A percentile compares a stretch with the other conserved stretches of the same genome.
phyloP scores from a whole-genome alignment of 2,113 vertebrate genomes.

The Tamias sibiricus region DNA sequence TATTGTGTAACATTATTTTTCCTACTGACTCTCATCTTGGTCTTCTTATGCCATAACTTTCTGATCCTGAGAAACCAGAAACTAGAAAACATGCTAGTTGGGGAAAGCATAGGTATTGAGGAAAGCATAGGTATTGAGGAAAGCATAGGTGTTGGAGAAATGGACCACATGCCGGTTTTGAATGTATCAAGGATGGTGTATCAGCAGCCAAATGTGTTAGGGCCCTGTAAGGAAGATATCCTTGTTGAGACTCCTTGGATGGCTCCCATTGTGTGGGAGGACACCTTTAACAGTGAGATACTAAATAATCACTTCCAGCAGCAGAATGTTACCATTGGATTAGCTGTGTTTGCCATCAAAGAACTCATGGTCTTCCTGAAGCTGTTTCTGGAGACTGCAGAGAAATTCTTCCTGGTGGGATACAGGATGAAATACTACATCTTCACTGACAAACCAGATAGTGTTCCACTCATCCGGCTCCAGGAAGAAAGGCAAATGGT shows the following conservation, averaged over 20 bases:
- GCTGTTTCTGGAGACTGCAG: slow-evolving; percentile 83
- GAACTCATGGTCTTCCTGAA: slow-evolving; percentile 75
- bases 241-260: slow-evolving; percentile 66
- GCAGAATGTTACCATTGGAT: slow-evolving; percentile 20
- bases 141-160: too few relatives aligned
- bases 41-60: neutral
- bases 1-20: neutral
- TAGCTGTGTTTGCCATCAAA: slow-evolving; percentile 68
- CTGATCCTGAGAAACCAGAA: neutral
- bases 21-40: neutral
- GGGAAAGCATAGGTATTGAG: neutral
- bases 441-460: slow-evolving; percentile 82
- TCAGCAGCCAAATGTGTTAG: neutral
- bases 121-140: too few relatives aligned
- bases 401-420: slow-evolving; percentile 85
- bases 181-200: neutral
- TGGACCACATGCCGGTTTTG: neutral
- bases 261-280: slow-evolving; percentile 72
- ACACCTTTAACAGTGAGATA: slow-evolving; percentile 62
- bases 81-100: neutral
- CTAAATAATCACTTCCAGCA: slow-evolving; percentile 54
- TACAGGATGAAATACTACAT: slow-evolving; percentile 84
- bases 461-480: slow-evolving; percentile 78
- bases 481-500: neutral
- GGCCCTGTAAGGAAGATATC: neutral